Evolutionary conservation across 2,797 vertebrate genomes (phyloP), one percentile per base, ranked within the genome.

Genomic region (Pelodytes ibericus): DNA sequence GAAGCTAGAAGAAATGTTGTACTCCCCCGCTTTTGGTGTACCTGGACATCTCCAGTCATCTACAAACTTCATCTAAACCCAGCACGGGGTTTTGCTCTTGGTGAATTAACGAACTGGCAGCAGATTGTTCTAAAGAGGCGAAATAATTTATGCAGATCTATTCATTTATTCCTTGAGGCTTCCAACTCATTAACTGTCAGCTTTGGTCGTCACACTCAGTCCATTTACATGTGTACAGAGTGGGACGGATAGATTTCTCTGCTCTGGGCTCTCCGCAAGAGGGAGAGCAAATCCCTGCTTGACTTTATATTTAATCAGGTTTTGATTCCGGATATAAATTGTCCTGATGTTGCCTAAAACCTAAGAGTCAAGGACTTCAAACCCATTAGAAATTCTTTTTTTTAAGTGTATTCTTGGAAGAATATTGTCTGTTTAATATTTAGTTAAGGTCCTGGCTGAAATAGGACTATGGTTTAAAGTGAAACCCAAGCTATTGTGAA

Each of bases 181-280:
- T 79, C 77, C 77, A 78, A 68, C 70, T 78, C 76, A 78, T 78
- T 78, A 78, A 73, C 76, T 73, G 63, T 79, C 58, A 69, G 71
- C 58, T 69, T 68, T 79, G 58, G 71, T 73, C 33, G 58, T 69
- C 71, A 74, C 64, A 79, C 62, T 71, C 30, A 71, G 62, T 79
- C 64, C 65, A 74, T 79, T 72, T 79, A 79, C 63, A 72, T 79
- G 77, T 79, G 64, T 29, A 58, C 47, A 20, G 58, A 62, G 71
- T 73, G 77, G 77, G 77, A 69, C 58, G 27, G 71, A 79, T 79
- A 69, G 47, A 74, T 79, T 79, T 69, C 64, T 69, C 47, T 73
- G 77, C 71, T 60, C 47, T 68, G 56, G 71, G 76, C 63, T 78
- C 63, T 62, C 70, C 49, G 64, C 63, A 73, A 78, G 70, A 68